phyloP scores from a whole-genome alignment of 2,113 vertebrate species.

The Dicerorhinus sumatrensis region DNA sequence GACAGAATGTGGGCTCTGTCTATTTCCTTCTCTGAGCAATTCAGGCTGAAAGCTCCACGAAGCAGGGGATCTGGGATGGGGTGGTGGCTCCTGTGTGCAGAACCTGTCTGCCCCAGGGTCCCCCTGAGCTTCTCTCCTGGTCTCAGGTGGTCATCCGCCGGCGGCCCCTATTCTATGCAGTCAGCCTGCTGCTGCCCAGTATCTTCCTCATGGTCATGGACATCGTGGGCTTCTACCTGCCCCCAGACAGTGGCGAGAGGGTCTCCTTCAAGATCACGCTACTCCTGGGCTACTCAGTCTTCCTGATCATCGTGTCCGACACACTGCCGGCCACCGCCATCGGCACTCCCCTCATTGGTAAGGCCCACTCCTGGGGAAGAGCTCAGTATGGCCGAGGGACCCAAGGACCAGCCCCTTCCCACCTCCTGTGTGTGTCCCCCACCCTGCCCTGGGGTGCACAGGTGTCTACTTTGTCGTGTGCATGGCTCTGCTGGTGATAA shows the following conservation, averaged over 20 bases:
- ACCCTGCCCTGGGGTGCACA: constrained; percentile 62
- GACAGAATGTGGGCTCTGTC: not conserved
- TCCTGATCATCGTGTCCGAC: constrained; percentile 98
- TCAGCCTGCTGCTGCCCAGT: constrained; percentile 96
- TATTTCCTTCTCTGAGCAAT: not conserved
- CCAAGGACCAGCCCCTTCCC: rapidly evolving
- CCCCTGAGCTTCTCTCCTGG: not conserved
- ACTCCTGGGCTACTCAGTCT: constrained; percentile 97
- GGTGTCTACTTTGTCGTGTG: constrained; percentile 98
- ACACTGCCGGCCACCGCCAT: constrained; percentile 96
- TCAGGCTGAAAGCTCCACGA: not conserved
- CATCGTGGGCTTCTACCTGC: constrained; percentile 97
- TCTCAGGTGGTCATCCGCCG: constrained; percentile 96
- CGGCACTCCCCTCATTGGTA: constrained; percentile 96
- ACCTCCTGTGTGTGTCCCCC: not conserved
- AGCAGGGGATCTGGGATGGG: not conserved
- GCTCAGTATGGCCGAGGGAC: not conserved
- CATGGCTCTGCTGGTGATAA: constrained; percentile 98
- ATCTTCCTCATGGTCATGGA: constrained; percentile 99
- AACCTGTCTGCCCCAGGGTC: too few species aligned
- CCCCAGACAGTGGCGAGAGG: constrained; percentile 96
- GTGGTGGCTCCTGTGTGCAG: not conserved
- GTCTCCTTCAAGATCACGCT: constrained; percentile 99
- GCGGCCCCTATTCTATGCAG: constrained; percentile 95
- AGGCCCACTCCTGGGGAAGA: not conserved